Conservation (phyloP, 2,888 invertebrate genomes). For the Kryphioiulus occultus region DNA sequence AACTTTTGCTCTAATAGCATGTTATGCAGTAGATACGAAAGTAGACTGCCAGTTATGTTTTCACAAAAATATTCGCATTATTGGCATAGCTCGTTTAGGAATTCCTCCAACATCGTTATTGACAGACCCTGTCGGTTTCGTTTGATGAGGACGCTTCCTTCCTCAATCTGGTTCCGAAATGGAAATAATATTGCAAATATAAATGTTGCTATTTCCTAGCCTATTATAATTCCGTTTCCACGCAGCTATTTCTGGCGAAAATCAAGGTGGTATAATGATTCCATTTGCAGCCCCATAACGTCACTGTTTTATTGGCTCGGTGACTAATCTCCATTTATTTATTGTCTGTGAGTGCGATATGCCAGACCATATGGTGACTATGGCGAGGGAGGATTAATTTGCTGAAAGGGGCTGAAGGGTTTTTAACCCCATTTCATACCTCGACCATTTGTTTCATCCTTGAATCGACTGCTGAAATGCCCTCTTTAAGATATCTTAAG, state of each 20-base stretch:
- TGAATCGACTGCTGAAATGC: background rate
- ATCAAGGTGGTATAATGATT: too few species aligned
- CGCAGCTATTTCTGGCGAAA: too few species aligned
- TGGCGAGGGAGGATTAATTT: background rate
- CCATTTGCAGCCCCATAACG: background rate
- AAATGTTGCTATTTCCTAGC: background rate
- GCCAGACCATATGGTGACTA: background rate
- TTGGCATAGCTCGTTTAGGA: background rate
- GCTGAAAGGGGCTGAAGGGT: background rate
- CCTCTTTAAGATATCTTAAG: background rate
- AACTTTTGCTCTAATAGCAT: background rate
- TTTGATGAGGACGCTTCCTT: constrained; percentile 1
- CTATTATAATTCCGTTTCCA: too few species aligned
- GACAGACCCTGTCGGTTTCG: background rate
- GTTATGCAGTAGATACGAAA: background rate
- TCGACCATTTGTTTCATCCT: background rate
- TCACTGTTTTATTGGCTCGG: background rate
- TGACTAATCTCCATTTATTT: background rate
- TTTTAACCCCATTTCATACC: constrained; percentile 1
- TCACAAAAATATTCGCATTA: background rate
- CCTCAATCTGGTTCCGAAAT: background rate
- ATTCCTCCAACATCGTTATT: background rate
- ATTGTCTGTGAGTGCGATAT: background rate
- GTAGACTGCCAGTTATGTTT: background rate
- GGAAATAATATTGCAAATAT: background rate